Evolutionary conservation across 2,888 invertebrate genomes (phyloP), one percentile per base, ranked within the genome.

Genomic region (Agrotis ipsilon): DNA sequence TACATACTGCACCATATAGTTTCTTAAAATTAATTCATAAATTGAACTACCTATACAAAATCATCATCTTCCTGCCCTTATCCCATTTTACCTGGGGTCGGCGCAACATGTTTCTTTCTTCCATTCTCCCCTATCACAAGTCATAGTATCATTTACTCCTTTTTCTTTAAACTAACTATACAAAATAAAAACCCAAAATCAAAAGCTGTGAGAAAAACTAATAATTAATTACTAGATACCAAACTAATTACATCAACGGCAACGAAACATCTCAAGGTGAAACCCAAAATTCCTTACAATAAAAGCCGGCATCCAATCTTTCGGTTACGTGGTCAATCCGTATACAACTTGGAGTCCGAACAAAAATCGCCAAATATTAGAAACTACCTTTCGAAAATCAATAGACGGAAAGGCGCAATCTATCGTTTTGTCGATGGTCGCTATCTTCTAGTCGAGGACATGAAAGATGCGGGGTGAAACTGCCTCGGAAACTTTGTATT

Each of bases 351-450:
- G 32, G 16, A 68, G 58, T 68, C 74, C 80, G 51, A 57, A 75
- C 59, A 72, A 70, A 84, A 75, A 82, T 66, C 62, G 71, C 60
- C 68, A 62, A 76, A 84, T 82, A 83, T 75, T 74, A 70, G 66
- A 67, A 48, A 75, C 59, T 63, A 51, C 68, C 72, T 80, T 75
- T 74, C 64, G 61, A 85, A 86, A 86, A 86, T 86, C 86, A 86
- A 86, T 86, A 85, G 82, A 77, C 73, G 75, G 74, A 58, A 84
- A 80, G 74, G 73, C 78, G 75, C 72, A 84, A 86, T 87, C 83
- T 83, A 86, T 82, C 82, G 83, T 77, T 86, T 84, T 78, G 86
- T 84, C 83, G 83, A 84, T 80, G 75, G 54, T 48, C 80, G 73
- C 82, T 86, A 80, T 87, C 87, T 82, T 51, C 70, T 51, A 69